phyloP scores from a whole-genome alignment of 2,888 invertebrate species.

The Cheiracanthium punctorium region DNA sequence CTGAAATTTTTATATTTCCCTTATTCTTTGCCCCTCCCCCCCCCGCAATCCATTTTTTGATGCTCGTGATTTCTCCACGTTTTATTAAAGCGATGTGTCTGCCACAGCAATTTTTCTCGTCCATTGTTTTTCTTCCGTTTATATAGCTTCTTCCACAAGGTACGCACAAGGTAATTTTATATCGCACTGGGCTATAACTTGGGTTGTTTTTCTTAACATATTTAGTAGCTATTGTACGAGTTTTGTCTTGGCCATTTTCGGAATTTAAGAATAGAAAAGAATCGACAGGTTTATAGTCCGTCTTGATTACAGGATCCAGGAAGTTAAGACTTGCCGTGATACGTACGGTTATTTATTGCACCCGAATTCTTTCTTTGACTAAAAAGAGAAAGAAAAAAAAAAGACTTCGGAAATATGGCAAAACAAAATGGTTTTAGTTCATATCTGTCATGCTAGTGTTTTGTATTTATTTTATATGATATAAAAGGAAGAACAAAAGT shows the following conservation, averaged over 20 bases:
- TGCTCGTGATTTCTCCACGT: conserved; percentile 29
- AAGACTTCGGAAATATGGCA: too few species aligned
- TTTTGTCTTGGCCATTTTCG: not conserved
- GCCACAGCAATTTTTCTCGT: conserved; percentile 1
- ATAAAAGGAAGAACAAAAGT: too few species aligned
- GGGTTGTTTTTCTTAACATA: conserved; percentile 36
- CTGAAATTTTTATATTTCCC: conserved; percentile 24
- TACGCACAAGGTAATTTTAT: not conserved
- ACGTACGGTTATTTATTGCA: too few species aligned
- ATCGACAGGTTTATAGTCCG: conserved; percentile 31
- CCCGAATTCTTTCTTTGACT: too few species aligned
- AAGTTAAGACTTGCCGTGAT: too few species aligned
- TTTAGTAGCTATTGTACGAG: conserved; percentile 63
- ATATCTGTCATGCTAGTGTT: too few species aligned
- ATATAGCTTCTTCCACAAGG: conserved; percentile 18
- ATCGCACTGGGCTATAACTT: not conserved
- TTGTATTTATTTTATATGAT: too few species aligned
- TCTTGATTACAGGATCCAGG: conserved; percentile 27
- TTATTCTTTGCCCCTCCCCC: conserved; percentile 39
- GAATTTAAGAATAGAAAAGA: conserved; percentile 33
- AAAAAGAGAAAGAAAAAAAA: too few species aligned
- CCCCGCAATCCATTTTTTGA: too few species aligned
- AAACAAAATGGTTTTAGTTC: too few species aligned
- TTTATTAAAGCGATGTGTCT: conserved; percentile 14
- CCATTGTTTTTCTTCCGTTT: conserved; percentile 50